Conservation (phyloP, 1,140 invertebrate genomes). For the Lordiphosa mommai region DNA sequence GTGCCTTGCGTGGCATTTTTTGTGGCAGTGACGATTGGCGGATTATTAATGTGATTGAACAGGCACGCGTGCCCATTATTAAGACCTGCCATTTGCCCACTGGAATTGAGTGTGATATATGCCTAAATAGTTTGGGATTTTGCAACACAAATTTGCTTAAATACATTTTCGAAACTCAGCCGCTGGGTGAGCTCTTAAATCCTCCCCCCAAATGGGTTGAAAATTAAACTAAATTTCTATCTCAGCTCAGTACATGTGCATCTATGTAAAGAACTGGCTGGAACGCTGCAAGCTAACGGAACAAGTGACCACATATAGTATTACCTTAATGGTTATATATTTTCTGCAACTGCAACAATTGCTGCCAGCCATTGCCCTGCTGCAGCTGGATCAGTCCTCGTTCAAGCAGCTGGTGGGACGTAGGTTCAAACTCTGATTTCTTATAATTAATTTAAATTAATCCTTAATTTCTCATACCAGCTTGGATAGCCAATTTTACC, state of each 20-base stretch:
- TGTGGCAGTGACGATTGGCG: constrained; percentile 45
- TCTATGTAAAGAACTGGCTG: constrained; percentile 69
- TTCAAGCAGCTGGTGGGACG: constrained; percentile 59
- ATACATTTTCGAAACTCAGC: constrained; percentile 61
- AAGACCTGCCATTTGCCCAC: constrained; percentile 48
- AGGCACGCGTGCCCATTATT: constrained; percentile 72
- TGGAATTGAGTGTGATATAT: constrained; percentile 70
- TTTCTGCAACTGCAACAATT: constrained; percentile 49
- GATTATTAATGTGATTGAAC: constrained; percentile 47
- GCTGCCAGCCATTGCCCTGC: constrained; percentile 39
- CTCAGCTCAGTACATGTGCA: constrained; percentile 66
- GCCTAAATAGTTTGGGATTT: constrained; percentile 68
- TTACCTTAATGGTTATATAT: constrained; percentile 63
- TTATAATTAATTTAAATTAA: too few species aligned
- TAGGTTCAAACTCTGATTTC: too few species aligned
- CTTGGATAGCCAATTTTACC: constrained; percentile 60
- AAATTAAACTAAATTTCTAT: background rate
- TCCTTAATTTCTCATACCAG: too few species aligned
- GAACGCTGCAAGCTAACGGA: constrained; percentile 59
- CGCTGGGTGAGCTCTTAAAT: constrained; percentile 38
- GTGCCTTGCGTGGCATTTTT: constrained; percentile 27
- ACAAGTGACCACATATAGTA: constrained; percentile 57
- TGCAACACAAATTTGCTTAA: constrained; percentile 69
- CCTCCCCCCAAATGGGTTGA: too few species aligned
- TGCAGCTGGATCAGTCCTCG: constrained; percentile 50